Percentiles rank a stretch among this genome's conserved stretches.
These are phyloP conservation scores for Drosophila sordidapex DNA, from an alignment of 2,888 invertebrate genomes.

Conservation along the genomic window DNA sequence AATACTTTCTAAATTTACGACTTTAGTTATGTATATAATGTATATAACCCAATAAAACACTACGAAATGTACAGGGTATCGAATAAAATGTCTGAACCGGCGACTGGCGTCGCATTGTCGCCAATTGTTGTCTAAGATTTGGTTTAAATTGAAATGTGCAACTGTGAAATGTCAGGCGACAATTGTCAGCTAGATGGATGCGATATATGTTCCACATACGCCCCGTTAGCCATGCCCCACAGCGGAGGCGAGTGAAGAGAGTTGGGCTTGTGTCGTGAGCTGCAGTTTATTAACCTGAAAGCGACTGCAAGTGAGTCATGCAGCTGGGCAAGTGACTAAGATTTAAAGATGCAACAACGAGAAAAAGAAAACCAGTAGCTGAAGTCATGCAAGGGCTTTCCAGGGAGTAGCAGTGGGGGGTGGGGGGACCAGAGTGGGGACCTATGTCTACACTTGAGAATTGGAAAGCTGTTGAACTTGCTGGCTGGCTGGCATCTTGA, in stretches of 20 bases:
- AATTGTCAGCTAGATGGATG: slow-evolving; percentile 80
- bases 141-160: slow-evolving; percentile 83
- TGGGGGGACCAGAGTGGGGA: not conserved
- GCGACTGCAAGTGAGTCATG: slow-evolving; percentile 41
- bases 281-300: slow-evolving; percentile 60
- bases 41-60: not conserved
- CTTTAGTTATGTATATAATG: no score
- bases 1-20: not conserved
- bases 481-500: slow-evolving; percentile 13
- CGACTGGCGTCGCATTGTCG: slow-evolving; percentile 61
- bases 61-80: slow-evolving; percentile 7
- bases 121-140: slow-evolving; percentile 59
- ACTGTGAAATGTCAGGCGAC: slow-evolving; percentile 80
- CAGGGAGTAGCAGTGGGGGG: not conserved
- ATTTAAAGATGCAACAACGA: slow-evolving; percentile 12
- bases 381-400: slow-evolving; percentile 2
- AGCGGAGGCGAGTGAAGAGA: not conserved
- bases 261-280: not conserved
- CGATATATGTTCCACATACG: slow-evolving; percentile 68
- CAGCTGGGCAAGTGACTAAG: slow-evolving; percentile 12
- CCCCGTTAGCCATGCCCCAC: slow-evolving; percentile 45
- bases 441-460: not conserved
- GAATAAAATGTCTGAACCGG: not conserved
- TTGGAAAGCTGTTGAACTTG: slow-evolving; percentile 27
- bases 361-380: slow-evolving; percentile 17